A percentile compares a stretch with the other conserved stretches of the same genome.
Evolutionary conservation across 1,140 invertebrate genomes (phyloP).

Genomic region (Meloidogyne hapla): DNA sequence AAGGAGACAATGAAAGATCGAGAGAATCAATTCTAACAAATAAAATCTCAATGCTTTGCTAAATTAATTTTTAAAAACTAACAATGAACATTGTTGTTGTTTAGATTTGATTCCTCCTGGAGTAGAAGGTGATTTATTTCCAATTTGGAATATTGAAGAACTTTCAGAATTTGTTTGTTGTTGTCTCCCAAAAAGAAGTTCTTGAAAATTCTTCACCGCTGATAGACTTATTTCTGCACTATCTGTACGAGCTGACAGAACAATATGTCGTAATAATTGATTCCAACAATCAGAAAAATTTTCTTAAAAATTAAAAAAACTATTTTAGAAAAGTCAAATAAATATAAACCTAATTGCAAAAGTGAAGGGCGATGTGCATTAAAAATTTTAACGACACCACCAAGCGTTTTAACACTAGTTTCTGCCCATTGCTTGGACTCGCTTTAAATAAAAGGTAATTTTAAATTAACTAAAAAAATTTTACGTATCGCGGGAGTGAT

Average conservation of each 20-base stretch:
- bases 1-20: slow-evolving; percentile 30
- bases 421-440: slow-evolving; percentile 99
- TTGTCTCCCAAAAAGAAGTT: slow-evolving; percentile 60
- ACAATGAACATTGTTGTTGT: not conserved
- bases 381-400: slow-evolving; percentile 61
- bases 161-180: slow-evolving; percentile 20
- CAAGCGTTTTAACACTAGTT: slow-evolving; percentile 75
- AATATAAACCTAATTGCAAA: slow-evolving; percentile 50
- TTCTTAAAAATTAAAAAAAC: slow-evolving; percentile 36
- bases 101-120: not conserved
- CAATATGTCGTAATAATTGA: slow-evolving; percentile 63
- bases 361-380: slow-evolving; percentile 56
- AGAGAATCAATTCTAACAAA: not conserved
- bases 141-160: not conserved
- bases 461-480: not conserved
- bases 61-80: not conserved
- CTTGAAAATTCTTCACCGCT: slow-evolving; percentile 66
- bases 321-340: not conserved
- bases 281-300: slow-evolving; percentile 49
- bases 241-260: slow-evolving; percentile 64
- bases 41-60: too few relatives aligned
- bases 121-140: slow-evolving; percentile 3
- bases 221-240: slow-evolving; percentile 68
- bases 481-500: slow-evolving; percentile 92
- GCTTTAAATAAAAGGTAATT: not conserved